These are phyloP conservation scores for Saccostrea glomerata DNA, from an alignment of 1,140 invertebrate species.

Conservation along the genomic window DNA sequence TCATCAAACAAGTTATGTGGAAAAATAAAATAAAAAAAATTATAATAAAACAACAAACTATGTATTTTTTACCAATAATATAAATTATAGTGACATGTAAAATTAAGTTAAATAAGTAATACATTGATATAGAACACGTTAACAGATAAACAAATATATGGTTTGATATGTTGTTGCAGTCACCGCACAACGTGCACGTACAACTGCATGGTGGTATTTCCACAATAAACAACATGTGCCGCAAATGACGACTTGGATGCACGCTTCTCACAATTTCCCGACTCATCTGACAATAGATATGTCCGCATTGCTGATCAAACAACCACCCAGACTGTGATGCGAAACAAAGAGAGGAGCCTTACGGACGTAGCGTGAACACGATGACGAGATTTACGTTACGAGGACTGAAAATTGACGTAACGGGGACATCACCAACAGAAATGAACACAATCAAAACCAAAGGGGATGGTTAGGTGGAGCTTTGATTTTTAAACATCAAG, in stretches of 20 bases:
- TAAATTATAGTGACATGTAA: neutral
- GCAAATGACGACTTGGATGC: neutral
- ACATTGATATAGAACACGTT: neutral
- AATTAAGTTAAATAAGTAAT: neutral
- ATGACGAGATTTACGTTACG: slow-evolving; percentile 2
- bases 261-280: neutral
- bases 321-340: neutral
- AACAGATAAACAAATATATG: neutral
- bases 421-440: slow-evolving; percentile 29
- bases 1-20: neutral
- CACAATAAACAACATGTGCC: neutral
- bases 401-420: neutral
- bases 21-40: neutral
- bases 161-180: neutral
- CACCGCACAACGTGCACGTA: no score
- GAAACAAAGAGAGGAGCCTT: neutral
- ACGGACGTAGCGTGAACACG: neutral
- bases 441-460: slow-evolving; percentile 31
- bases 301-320: neutral
- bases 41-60: neutral
- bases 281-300: neutral
- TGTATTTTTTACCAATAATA: no score
- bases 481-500: neutral
- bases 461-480: neutral
- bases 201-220: neutral